Conservation (phyloP, 2,888 invertebrate species). For the Anticlea derivata region DNA sequence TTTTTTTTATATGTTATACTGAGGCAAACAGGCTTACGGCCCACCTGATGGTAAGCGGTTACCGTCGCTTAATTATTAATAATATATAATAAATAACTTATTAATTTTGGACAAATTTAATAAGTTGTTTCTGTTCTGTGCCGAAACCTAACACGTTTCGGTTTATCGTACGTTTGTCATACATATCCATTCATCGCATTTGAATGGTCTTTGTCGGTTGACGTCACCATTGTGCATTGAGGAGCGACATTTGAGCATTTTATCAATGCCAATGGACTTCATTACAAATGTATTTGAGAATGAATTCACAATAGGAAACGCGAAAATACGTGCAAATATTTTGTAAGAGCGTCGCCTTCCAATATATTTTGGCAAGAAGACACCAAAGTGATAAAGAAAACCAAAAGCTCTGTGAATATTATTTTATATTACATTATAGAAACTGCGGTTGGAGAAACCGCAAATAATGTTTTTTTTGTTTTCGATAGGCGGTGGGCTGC, state of each 20-base stretch:
- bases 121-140: too few relatives aligned
- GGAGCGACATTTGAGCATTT: conserved; percentile 14
- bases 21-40: too few relatives aligned
- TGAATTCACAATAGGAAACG: conserved; percentile 2
- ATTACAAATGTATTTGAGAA: conserved; percentile 1
- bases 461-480: too few relatives aligned
- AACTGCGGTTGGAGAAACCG: too few relatives aligned
- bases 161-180: neutral
- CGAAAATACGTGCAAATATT: neutral
- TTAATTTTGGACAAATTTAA: too few relatives aligned
- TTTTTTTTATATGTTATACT: too few relatives aligned
- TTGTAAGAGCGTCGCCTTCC: neutral
- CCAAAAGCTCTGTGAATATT: too few relatives aligned
- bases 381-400: neutral
- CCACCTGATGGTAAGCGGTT: too few relatives aligned
- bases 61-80: too few relatives aligned
- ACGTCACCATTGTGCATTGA: conserved; percentile 18
- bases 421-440: too few relatives aligned
- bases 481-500: too few relatives aligned
- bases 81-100: too few relatives aligned
- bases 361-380: neutral
- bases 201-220: conserved; percentile 24
- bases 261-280: conserved; percentile 14
- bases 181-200: conserved; percentile 9
- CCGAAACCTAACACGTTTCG: neutral